These are phyloP conservation scores for Neogobius melanostomus DNA, from an alignment of 2,113 vertebrate genomes.

Conservation along the genomic window DNA sequence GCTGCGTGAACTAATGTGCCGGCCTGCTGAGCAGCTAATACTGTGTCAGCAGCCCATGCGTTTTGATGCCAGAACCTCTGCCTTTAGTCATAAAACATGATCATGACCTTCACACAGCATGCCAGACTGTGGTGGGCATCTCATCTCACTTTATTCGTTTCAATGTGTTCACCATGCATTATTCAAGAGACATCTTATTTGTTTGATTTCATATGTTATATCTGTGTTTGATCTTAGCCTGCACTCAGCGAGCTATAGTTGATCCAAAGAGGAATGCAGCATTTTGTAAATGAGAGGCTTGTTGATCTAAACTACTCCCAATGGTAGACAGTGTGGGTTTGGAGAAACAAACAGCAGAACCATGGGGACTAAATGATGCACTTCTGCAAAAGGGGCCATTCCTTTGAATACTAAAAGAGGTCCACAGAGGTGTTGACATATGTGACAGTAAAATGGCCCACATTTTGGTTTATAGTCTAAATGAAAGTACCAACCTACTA, in stretches of 20 bases:
- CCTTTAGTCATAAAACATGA: slow-evolving; percentile 13
- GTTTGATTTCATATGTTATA: slow-evolving; percentile 5
- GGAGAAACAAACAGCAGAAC: slow-evolving; percentile 5
- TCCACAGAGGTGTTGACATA: slow-evolving; percentile 1
- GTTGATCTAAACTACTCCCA: slow-evolving; percentile 1
- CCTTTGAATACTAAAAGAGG: background rate
- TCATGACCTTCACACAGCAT: slow-evolving; percentile 5
- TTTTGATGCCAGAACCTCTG: background rate
- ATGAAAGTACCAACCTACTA: background rate
- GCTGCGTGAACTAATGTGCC: background rate
- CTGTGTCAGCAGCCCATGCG: background rate
- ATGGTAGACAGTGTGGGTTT: background rate
- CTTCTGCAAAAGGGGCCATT: background rate
- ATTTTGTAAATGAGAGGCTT: slow-evolving; percentile 1
- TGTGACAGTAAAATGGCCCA: background rate
- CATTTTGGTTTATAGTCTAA: background rate
- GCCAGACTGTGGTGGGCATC: background rate
- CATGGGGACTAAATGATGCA: background rate
- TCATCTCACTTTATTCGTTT: background rate
- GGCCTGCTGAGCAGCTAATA: slow-evolving; percentile 21
- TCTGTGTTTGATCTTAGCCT: background rate
- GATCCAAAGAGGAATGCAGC: background rate
- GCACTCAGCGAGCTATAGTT: background rate
- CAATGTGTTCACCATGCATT: slow-evolving; percentile 6
- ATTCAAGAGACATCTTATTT: slow-evolving; percentile 4